Evolutionary conservation across 2,888 invertebrate species (phyloP).

Genomic region (Hoplodrina blanda): DNA sequence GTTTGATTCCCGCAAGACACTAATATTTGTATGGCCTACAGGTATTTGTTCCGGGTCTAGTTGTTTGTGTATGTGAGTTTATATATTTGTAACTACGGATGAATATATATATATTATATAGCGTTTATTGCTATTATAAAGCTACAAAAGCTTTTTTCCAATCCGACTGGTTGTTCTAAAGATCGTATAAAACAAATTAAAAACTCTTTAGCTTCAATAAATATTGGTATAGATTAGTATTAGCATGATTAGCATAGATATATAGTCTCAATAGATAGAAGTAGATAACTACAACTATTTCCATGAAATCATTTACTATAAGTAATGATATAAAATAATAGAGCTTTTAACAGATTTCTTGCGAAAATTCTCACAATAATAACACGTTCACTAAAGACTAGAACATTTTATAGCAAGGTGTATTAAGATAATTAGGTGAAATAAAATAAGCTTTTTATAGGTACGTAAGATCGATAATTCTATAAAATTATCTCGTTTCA

Average conservation of each 20-base stretch:
- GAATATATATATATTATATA: too few relatives aligned
- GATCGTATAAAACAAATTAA: too few relatives aligned
- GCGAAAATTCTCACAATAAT: conserved; percentile 25
- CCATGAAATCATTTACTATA: conserved; percentile 10
- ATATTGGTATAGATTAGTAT: too few relatives aligned
- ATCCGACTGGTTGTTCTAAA: too few relatives aligned
- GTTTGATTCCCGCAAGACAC: too few relatives aligned
- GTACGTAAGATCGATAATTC: conserved; percentile 36
- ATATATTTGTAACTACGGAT: too few relatives aligned
- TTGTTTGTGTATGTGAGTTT: too few relatives aligned
- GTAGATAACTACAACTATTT: conserved; percentile 2
- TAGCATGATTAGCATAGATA: background rate
- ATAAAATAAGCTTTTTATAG: conserved; percentile 48
- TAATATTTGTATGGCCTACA: too few relatives aligned
- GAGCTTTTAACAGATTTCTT: conserved; percentile 14
- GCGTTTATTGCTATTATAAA: too few relatives aligned
- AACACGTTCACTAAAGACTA: conserved; percentile 12
- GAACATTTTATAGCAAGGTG: conserved; percentile 13
- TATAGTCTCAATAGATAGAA: background rate
- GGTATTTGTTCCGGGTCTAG: too few relatives aligned
- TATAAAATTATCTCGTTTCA: conserved; percentile 55
- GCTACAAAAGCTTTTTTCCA: too few relatives aligned
- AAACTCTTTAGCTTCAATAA: too few relatives aligned
- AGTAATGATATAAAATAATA: conserved; percentile 5
- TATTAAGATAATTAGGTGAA: conserved; percentile 46